phyloP scores from a whole-genome alignment of 2,113 vertebrate species.

The Uria lomvia region DNA sequence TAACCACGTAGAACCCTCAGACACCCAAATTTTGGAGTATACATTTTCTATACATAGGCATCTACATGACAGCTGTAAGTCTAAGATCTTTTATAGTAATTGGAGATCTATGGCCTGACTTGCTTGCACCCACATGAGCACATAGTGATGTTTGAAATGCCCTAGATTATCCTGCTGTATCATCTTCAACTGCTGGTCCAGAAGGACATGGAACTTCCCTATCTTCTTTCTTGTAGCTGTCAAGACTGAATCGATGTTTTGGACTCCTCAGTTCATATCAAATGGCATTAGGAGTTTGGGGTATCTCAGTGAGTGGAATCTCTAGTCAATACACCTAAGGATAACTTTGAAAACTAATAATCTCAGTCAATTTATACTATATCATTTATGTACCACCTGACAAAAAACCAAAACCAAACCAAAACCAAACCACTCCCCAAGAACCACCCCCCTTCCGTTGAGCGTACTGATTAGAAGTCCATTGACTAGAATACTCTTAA shows the following conservation, averaged over 20 bases:
- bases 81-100: background rate
- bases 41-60: background rate
- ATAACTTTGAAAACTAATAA: background rate
- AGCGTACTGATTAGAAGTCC: background rate
- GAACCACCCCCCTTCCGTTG: too few species aligned
- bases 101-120: background rate
- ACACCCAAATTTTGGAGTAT: background rate
- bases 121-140: background rate
- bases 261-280: background rate
- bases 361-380: background rate
- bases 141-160: background rate
- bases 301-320: background rate
- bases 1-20: background rate
- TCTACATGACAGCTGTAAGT: background rate
- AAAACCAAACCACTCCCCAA: fast-evolving
- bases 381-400: background rate
- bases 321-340: background rate
- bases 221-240: background rate
- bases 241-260: background rate
- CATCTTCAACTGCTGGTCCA: background rate
- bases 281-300: background rate
- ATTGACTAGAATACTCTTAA: background rate
- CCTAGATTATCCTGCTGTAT: background rate
- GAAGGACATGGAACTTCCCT: fast-evolving
- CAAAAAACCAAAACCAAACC: background rate